Conservation (phyloP, 37 sponge, comb jelly and placozoan species). For the Chondrosia reniformis region DNA sequence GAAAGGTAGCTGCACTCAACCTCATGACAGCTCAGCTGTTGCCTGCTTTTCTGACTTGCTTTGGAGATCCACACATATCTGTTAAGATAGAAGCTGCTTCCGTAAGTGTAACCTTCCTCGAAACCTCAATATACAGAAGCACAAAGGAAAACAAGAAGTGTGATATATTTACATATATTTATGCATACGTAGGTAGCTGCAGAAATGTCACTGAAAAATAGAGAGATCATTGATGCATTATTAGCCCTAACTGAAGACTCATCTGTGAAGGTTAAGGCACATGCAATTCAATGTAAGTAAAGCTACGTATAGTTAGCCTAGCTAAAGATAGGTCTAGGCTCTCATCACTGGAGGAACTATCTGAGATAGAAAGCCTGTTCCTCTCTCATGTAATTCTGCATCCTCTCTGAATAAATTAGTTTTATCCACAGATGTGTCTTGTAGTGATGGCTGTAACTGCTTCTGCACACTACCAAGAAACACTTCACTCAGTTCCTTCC, state of each 20-base stretch:
- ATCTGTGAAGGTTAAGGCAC: conserved; percentile 65
- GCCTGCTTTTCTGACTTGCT: conserved; percentile 73
- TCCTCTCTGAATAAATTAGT: no score
- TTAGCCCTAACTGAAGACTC: conserved; percentile 49
- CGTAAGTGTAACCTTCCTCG: conserved; percentile 13
- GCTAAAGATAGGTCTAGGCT: no score
- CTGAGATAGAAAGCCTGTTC: no score
- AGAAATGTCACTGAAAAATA: conserved; percentile 27
- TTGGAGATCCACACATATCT: conserved; percentile 76
- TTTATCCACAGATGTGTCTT: no score
- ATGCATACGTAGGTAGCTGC: conserved; percentile 41
- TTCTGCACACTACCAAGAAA: no score
- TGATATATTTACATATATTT: not conserved
- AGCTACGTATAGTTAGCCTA: no score
- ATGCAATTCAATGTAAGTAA: conserved; percentile 58
- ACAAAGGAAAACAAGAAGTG: not conserved
- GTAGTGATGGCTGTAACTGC: no score
- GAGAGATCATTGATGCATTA: conserved; percentile 32
- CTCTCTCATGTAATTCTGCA: no score
- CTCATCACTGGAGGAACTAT: no score
- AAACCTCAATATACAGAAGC: not conserved
- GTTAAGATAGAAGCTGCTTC: conserved; percentile 67
- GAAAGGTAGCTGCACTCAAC: conserved; percentile 62
- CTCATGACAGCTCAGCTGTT: conserved; percentile 86
- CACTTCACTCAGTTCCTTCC: no score